Evolutionary conservation across 2,888 invertebrate species (phyloP).

Genomic region (Zaprionus obscuricornis): DNA sequence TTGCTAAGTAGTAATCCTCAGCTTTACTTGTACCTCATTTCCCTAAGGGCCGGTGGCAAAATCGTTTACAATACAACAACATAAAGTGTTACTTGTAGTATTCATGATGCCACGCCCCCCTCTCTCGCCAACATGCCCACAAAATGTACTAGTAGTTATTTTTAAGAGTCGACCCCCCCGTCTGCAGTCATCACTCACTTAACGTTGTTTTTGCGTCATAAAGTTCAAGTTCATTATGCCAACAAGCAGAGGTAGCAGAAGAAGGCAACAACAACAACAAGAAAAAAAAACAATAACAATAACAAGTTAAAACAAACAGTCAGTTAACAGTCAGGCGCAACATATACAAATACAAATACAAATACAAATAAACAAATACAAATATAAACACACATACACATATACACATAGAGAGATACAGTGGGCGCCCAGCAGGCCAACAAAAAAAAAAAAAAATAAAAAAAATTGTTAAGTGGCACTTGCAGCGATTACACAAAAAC

Average conservation of each 20-base stretch:
- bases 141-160: too few relatives aligned
- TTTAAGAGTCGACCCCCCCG: too few relatives aligned
- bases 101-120: conserved; percentile 11
- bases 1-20: conserved; percentile 29
- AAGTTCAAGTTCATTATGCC: conserved; percentile 76
- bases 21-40: conserved; percentile 43
- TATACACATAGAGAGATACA: conserved; percentile 8
- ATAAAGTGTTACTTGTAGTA: conserved; percentile 46
- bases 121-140: too few relatives aligned
- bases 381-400: conserved; percentile 20
- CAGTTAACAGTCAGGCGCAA: too few relatives aligned
- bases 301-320: conserved; percentile 34
- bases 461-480: conserved; percentile 62
- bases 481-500: conserved; percentile 69
- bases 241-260: conserved; percentile 36
- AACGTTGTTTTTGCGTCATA: conserved; percentile 77
- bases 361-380: background rate
- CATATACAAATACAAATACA: too few relatives aligned
- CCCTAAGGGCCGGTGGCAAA: conserved; percentile 22
- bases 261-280: conserved; percentile 42
- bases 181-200: conserved; percentile 61
- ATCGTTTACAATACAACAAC: conserved; percentile 24
- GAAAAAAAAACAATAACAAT: conserved; percentile 37
- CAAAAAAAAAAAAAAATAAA: conserved; percentile 26
- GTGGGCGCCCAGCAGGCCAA: conserved; percentile 36